Conservation (phyloP, 2,797 vertebrate genomes). For the Falco biarmicus region DNA sequence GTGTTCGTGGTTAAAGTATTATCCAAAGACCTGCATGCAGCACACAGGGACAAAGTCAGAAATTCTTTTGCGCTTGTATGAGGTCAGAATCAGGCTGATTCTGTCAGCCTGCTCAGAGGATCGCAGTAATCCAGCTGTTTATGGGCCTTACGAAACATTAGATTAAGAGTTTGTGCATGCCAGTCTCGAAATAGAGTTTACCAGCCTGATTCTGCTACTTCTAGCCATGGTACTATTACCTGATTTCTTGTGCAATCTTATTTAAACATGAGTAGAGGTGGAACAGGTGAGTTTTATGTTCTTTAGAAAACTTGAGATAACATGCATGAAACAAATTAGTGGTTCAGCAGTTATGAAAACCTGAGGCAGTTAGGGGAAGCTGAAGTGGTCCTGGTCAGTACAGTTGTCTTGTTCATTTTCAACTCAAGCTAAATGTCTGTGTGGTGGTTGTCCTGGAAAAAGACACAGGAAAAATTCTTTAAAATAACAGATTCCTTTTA, state of each 20-base stretch:
- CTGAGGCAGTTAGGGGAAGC: neutral
- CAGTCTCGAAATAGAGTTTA: neutral
- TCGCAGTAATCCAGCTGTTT: neutral
- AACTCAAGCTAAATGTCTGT: neutral
- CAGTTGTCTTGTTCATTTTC: neutral
- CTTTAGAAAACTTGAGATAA: neutral
- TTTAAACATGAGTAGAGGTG: neutral
- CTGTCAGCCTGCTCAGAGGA: neutral
- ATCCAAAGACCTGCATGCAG: slow-evolving; percentile 18
- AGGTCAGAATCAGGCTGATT: neutral
- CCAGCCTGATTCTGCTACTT: neutral
- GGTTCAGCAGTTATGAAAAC: neutral
- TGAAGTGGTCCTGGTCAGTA: neutral
- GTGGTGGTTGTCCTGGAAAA: neutral
- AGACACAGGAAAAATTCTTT: neutral
- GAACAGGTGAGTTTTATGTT: neutral
- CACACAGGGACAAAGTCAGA: slow-evolving; percentile 36
- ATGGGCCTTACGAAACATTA: neutral
- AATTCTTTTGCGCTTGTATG: neutral
- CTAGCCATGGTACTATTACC: neutral
- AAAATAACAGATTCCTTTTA: neutral
- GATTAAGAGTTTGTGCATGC: neutral
- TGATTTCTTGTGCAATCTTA: neutral
- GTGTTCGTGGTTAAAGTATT: slow-evolving; percentile 49
- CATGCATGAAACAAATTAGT: neutral